phyloP scores from a whole-genome alignment of 2,113 vertebrate species.

The Penelope pileata region DNA sequence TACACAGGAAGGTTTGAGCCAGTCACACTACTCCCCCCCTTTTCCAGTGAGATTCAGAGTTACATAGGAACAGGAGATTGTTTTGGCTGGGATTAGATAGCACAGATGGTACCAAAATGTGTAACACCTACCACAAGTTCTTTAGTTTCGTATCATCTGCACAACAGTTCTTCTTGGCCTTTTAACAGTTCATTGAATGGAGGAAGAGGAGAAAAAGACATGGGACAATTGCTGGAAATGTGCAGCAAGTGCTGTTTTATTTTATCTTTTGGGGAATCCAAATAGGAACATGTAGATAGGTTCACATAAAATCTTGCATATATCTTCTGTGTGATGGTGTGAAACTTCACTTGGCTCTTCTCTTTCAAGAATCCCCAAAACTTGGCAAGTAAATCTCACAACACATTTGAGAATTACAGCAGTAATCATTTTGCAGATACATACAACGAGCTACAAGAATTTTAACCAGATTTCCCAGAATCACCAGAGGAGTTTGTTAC shows the following conservation, averaged over 20 bases:
- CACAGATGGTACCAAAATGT: constrained; percentile 58
- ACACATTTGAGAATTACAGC: constrained; percentile 56
- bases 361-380: constrained; percentile 44
- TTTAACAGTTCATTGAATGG: constrained; percentile 48
- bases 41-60: constrained; percentile 60
- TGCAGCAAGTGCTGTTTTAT: constrained; percentile 39
- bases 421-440: constrained; percentile 46
- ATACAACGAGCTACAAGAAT: background rate
- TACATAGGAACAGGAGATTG: constrained; percentile 38
- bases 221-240: constrained; percentile 33
- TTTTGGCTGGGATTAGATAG: constrained; percentile 64
- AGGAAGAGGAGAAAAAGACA: constrained; percentile 50
- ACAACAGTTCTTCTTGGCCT: constrained; percentile 46
- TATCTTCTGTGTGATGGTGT: constrained; percentile 63
- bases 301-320: constrained; percentile 45
- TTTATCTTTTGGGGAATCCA: constrained; percentile 42
- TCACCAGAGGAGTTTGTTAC: background rate
- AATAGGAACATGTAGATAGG: constrained; percentile 1
- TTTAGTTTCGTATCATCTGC: constrained; percentile 49
- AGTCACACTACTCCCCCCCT: constrained; percentile 58
- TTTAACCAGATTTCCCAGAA: constrained; percentile 50
- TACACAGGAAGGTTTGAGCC: constrained; percentile 61
- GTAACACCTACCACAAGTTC: constrained; percentile 56
- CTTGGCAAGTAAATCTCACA: constrained; percentile 63
- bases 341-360: constrained; percentile 65